phyloP scores from a whole-genome alignment of 1,140 invertebrate species.

The Drosophila sturtevanti region DNA sequence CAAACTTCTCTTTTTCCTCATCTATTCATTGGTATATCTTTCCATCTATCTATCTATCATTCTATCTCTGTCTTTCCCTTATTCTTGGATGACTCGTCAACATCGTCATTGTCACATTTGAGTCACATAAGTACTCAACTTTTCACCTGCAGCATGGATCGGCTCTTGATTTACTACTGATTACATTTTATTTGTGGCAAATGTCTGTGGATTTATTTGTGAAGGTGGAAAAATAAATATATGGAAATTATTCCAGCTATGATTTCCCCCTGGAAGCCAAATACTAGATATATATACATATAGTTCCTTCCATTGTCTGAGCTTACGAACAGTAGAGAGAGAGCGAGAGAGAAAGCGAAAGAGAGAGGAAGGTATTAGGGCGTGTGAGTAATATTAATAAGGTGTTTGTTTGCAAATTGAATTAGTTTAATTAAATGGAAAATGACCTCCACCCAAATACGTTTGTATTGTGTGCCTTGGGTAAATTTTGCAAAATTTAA shows the following conservation, averaged over 20 bases:
- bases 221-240: constrained; percentile 31
- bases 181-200: constrained; percentile 67
- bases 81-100: constrained; percentile 31
- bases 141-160: constrained; percentile 60
- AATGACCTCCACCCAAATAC: constrained; percentile 25
- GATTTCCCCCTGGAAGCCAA: constrained; percentile 16
- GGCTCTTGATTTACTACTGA: constrained; percentile 73
- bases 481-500: constrained; percentile 51
- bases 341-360: constrained; percentile 21
- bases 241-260: constrained; percentile 12
- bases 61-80: constrained; percentile 9
- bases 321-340: no score
- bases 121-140: constrained; percentile 24
- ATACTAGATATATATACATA: not conserved
- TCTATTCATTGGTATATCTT: not conserved
- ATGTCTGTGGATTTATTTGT: constrained; percentile 39
- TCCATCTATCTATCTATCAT: no score
- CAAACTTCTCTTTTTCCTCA: constrained; percentile 5
- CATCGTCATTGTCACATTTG: constrained; percentile 45
- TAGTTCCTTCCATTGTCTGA: constrained; percentile 15
- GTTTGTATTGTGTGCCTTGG: constrained; percentile 39
- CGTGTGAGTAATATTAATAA: constrained; percentile 48
- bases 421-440: constrained; percentile 79
- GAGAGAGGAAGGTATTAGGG: constrained; percentile 1
- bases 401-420: constrained; percentile 63